Evolutionary conservation across 2,797 vertebrate species (phyloP).

Genomic region (Denticeps clupeoides): DNA sequence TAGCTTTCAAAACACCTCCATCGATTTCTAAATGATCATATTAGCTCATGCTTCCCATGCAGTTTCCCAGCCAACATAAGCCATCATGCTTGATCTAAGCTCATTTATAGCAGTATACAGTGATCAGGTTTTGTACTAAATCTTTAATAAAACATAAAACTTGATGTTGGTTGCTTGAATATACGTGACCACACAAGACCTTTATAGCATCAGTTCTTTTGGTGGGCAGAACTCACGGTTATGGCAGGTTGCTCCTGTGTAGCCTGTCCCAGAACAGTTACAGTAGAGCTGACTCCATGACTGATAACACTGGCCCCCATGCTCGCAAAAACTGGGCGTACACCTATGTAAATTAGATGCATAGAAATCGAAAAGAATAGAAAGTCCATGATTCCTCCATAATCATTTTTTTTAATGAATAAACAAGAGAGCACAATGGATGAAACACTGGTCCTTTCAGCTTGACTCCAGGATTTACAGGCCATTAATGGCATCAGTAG

Average conservation of each 20-base stretch:
- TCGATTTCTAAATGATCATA: no score
- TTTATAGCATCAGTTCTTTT: neutral
- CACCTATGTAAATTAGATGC: conserved; percentile 32
- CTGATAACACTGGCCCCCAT: conserved; percentile 48
- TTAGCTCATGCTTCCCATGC: neutral
- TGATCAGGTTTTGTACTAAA: no score
- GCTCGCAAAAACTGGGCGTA: conserved; percentile 49
- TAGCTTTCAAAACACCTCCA: no score
- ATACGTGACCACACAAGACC: neutral
- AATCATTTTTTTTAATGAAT: no score
- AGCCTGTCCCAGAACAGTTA: conserved; percentile 49
- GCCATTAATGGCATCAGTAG: no score
- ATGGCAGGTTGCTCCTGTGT: conserved; percentile 52
- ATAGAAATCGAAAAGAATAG: neutral
- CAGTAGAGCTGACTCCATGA: conserved; percentile 51
- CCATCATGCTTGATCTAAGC: conserved; percentile 8
- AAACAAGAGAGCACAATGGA: no score
- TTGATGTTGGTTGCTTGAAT: neutral
- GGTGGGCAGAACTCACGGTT: conserved; percentile 40
- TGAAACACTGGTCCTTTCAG: no score
- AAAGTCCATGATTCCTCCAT: no score
- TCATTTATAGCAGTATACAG: no score
- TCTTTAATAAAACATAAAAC: neutral
- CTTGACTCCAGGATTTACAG: no score
- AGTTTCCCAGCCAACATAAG: no score